phyloP scores from a whole-genome alignment of 2,113 vertebrate species.

The Conger conger region DNA sequence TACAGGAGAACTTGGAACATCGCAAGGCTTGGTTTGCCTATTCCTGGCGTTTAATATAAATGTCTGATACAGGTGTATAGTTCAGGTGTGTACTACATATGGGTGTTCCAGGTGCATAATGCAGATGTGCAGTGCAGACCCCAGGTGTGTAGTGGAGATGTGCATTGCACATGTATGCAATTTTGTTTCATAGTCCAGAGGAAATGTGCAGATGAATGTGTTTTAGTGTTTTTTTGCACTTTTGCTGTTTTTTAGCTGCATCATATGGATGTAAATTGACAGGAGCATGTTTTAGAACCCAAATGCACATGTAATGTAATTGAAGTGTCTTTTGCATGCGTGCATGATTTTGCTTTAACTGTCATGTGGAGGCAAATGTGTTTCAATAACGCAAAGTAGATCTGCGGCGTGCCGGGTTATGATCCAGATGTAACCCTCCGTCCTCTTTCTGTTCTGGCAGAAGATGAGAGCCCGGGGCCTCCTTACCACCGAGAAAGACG shows the following conservation, averaged over 20 bases:
- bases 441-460: constrained; percentile 56
- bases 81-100: background rate
- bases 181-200: background rate
- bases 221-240: background rate
- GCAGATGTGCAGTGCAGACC: constrained; percentile 7
- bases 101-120: background rate
- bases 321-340: background rate
- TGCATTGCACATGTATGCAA: background rate
- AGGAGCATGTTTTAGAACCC: background rate
- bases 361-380: background rate
- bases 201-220: background rate
- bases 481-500: constrained; percentile 92
- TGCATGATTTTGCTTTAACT: background rate
- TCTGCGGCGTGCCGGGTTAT: background rate
- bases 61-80: background rate
- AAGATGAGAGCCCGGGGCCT: constrained; percentile 89
- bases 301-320: background rate
- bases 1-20: background rate
- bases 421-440: background rate
- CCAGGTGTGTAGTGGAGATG: background rate
- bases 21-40: background rate
- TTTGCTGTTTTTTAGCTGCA: background rate
- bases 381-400: background rate
- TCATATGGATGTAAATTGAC: background rate
- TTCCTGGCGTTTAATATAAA: background rate